A percentile compares a stretch with the other conserved stretches of the same genome.
Conservation (phyloP, 2,888 invertebrate genomes). For the Drosophila gaucha region DNA sequence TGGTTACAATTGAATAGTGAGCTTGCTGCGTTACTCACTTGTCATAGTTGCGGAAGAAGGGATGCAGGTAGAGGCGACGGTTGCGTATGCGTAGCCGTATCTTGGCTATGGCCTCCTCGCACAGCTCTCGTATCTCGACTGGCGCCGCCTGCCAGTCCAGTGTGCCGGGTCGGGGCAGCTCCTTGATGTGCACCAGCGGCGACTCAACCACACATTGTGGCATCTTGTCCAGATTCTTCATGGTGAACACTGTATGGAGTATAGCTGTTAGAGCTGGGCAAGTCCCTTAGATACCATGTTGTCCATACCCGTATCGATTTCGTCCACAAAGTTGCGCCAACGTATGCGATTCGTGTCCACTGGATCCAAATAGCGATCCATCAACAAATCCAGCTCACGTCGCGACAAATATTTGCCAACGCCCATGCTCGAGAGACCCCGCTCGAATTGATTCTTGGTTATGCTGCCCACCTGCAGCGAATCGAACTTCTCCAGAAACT, state of each 20-base stretch:
- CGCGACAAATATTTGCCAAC: constrained; percentile 87
- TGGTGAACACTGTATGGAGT: constrained; percentile 86
- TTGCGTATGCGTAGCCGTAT: constrained; percentile 87
- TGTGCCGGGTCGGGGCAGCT: constrained; percentile 85
- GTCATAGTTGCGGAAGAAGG: constrained; percentile 90
- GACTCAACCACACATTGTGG: constrained; percentile 87
- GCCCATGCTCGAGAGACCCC: constrained; percentile 89
- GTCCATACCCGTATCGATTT: constrained; percentile 89
- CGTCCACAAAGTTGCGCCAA: constrained; percentile 92
- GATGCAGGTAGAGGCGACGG: constrained; percentile 88
- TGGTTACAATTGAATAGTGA: background rate
- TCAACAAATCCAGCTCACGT: constrained; percentile 88
- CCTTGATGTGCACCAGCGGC: constrained; percentile 86
- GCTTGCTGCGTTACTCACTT: constrained; percentile 84
- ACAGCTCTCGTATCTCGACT: constrained; percentile 85
- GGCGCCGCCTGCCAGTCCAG: constrained; percentile 85
- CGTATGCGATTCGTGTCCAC: constrained; percentile 88
- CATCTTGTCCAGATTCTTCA: constrained; percentile 89
- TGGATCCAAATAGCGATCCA: constrained; percentile 89
- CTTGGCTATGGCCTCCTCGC: constrained; percentile 88
- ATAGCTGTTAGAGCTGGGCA: background rate
- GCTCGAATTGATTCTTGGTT: constrained; percentile 89
- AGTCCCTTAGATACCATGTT: background rate
- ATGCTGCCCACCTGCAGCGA: constrained; percentile 89
- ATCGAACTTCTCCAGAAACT: constrained; percentile 91